Evolutionary conservation across 2,888 invertebrate genomes (phyloP).

Genomic region (Anthophora plumipes): DNA sequence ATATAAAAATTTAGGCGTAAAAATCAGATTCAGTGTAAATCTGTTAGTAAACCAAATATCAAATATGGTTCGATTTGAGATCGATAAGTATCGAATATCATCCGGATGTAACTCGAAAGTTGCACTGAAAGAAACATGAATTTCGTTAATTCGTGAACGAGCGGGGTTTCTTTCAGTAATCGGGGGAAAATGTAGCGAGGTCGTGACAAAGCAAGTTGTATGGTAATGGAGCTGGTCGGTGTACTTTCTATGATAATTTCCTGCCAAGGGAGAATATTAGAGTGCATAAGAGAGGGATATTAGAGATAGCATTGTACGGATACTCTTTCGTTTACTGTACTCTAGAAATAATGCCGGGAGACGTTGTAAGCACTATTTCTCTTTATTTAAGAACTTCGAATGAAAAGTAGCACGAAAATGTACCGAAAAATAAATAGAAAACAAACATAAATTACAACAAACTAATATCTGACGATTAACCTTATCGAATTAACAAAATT

Average conservation of each 20-base stretch:
- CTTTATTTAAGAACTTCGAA: too few species aligned
- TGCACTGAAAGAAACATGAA: background rate
- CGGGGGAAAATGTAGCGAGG: background rate
- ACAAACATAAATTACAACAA: too few species aligned
- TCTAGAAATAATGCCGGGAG: background rate
- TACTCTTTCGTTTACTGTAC: background rate
- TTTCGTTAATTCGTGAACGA: background rate
- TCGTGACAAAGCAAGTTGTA: background rate
- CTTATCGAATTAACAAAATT: too few species aligned
- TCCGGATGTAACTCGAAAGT: background rate
- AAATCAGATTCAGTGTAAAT: too few species aligned
- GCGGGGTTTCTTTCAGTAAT: background rate
- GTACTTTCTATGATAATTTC: conserved; percentile 31
- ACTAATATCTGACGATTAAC: too few species aligned
- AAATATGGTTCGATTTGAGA: too few species aligned
- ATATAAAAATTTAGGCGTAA: too few species aligned
- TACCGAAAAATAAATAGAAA: too few species aligned
- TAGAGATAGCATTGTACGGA: background rate
- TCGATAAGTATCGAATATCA: background rate
- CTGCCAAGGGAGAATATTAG: background rate
- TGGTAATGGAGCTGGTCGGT: conserved; percentile 11
- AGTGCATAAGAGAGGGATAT: background rate
- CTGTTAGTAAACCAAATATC: too few species aligned
- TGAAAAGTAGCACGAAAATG: too few species aligned
- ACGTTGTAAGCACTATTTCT: too few species aligned